Evolutionary conservation across 1,140 invertebrate species (phyloP).

Genomic region (Reticulitermes speratus): DNA sequence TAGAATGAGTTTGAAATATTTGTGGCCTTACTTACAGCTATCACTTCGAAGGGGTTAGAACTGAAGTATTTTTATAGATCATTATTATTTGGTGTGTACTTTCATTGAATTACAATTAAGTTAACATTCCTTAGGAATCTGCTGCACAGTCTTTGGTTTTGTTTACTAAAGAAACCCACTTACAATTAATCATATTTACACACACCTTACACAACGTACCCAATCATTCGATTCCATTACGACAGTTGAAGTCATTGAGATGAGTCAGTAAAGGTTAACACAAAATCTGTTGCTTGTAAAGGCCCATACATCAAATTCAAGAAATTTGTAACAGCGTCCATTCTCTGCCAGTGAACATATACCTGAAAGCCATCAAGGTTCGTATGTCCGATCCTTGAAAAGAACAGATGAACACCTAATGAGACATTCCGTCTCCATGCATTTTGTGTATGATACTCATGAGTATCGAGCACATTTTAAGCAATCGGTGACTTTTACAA

Average conservation of each 20-base stretch:
- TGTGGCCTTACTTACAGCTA: not conserved
- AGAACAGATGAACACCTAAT: not conserved
- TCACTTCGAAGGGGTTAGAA: not conserved
- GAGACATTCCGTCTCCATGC: not conserved
- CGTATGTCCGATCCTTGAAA: not conserved
- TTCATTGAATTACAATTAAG: not conserved
- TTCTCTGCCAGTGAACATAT: no score
- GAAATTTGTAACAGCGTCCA: no score
- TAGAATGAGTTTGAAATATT: not conserved
- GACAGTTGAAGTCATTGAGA: not conserved
- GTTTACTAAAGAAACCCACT: constrained; percentile 3
- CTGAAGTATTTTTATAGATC: not conserved
- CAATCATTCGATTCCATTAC: not conserved
- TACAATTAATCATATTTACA: not conserved
- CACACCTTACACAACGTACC: not conserved
- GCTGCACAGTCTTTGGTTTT: constrained; percentile 11
- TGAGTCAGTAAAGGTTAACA: not conserved
- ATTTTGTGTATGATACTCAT: not conserved
- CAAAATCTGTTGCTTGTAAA: not conserved
- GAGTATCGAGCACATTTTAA: no score
- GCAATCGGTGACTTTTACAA: not conserved
- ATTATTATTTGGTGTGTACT: constrained; percentile 1
- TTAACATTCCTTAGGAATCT: not conserved
- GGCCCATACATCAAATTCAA: not conserved
- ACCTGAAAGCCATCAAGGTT: no score